These are phyloP conservation scores for Peromyscus attwateri DNA, from an alignment of 2,797 vertebrate genomes.

Conservation along the genomic window DNA sequence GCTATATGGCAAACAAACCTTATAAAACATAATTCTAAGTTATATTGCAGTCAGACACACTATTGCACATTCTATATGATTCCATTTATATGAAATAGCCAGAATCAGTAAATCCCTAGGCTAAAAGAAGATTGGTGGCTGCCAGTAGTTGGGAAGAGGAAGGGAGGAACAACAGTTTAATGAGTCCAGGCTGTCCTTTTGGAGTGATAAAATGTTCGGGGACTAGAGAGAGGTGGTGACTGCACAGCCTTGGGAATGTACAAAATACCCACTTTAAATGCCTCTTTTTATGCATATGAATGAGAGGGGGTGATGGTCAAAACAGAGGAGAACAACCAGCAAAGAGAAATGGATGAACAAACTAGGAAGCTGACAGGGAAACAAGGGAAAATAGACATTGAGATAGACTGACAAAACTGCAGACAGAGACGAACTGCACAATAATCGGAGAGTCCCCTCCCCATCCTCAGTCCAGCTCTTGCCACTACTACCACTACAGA, in stretches of 20 bases:
- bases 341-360: background rate
- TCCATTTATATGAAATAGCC: constrained; percentile 28
- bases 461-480: background rate
- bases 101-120: constrained; percentile 40
- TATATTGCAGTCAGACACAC: constrained; percentile 13
- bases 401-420: constrained; percentile 7
- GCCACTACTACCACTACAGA: background rate
- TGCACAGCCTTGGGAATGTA: constrained; percentile 22
- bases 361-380: constrained; percentile 2
- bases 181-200: background rate
- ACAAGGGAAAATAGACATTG: background rate
- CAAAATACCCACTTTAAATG: constrained; percentile 41
- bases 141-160: background rate
- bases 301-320: background rate
- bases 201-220: background rate
- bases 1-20: constrained; percentile 10
- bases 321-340: background rate
- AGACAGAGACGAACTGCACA: constrained; percentile 50
- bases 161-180: constrained; percentile 1
- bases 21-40: background rate
- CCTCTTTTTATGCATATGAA: constrained; percentile 11
- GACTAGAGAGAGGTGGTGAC: background rate
- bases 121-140: constrained; percentile 52
- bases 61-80: constrained; percentile 17
- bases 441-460: background rate